Percentiles rank a stretch among this genome's conserved stretches.
Evolutionary conservation across 2,888 invertebrate species (phyloP).

Genomic region (Parapristionchus giblindavisi): DNA sequence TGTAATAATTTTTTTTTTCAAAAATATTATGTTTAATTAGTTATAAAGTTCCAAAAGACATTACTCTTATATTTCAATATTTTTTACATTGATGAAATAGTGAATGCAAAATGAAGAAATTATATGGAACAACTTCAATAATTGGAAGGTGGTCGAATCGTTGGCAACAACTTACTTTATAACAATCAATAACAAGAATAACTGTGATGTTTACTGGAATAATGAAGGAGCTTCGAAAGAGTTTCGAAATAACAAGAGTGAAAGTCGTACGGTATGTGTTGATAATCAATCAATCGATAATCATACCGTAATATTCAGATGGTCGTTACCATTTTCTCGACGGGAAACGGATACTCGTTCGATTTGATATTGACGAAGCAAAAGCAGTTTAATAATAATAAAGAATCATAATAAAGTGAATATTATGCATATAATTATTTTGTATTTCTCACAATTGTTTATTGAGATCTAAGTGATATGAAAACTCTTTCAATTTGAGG

Average conservation of each 20-base stretch:
- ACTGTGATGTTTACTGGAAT: not conserved
- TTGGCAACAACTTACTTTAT: not conserved
- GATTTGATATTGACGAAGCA: slow-evolving; percentile 18
- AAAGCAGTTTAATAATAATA: no score
- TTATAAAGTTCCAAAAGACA: no score
- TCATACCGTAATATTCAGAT: not conserved
- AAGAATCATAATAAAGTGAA: no score
- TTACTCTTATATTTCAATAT: no score
- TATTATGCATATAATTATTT: no score
- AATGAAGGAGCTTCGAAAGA: not conserved
- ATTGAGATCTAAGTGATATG: no score
- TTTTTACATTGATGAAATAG: no score
- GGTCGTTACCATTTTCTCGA: not conserved
- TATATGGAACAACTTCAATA: no score
- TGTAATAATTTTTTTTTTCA: not conserved
- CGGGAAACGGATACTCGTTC: not conserved
- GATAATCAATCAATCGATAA: not conserved
- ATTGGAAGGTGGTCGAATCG: slow-evolving; percentile 11
- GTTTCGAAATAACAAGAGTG: slow-evolving; percentile 6
- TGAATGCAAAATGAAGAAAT: no score
- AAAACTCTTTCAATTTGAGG: no score
- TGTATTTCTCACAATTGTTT: no score
- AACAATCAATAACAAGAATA: not conserved
- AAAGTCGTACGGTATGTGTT: not conserved
- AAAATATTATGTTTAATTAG: not conserved